Percentiles rank a stretch among this genome's conserved stretches.
Evolutionary conservation across 2,797 vertebrate species (phyloP).

Genomic region (Bryconaethiops microstoma): DNA sequence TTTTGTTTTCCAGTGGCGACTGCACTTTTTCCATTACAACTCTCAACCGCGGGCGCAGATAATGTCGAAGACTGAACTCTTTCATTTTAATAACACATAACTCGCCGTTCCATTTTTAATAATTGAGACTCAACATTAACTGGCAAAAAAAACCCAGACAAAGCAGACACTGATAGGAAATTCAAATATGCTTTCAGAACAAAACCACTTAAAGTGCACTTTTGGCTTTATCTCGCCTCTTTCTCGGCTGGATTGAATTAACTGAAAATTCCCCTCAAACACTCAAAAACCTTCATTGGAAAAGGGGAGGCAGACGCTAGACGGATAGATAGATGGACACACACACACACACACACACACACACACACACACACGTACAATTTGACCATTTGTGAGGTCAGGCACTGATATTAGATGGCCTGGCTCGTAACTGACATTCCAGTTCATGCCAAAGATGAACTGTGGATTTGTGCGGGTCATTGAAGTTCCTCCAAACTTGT

Average conservation of each 20-base stretch:
- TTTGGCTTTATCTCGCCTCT: neutral
- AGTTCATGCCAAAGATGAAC: too few relatives aligned
- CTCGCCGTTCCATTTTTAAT: neutral
- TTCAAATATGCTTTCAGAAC: neutral
- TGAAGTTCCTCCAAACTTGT: too few relatives aligned
- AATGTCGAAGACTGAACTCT: neutral
- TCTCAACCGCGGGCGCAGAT: neutral
- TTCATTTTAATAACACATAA: neutral
- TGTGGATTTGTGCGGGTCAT: too few relatives aligned
- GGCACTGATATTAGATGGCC: too few relatives aligned
- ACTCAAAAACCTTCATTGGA: neutral
- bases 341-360: too few relatives aligned
- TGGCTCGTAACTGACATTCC: too few relatives aligned
- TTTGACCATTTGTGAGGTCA: too few relatives aligned
- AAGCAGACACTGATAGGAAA: neutral
- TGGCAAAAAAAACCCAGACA: neutral
- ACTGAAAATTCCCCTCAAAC: neutral
- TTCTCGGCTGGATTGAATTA: neutral
- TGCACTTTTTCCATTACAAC: slow-evolving; percentile 10
- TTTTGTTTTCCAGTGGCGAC: neutral
- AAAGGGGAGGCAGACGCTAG: too few relatives aligned
- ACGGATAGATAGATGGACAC: too few relatives aligned
- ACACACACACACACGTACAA: too few relatives aligned
- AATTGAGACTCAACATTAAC: neutral
- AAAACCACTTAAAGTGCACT: neutral